Evolutionary conservation across 2,797 vertebrate species (phyloP).

Genomic region (Sebastes matsubarae): DNA sequence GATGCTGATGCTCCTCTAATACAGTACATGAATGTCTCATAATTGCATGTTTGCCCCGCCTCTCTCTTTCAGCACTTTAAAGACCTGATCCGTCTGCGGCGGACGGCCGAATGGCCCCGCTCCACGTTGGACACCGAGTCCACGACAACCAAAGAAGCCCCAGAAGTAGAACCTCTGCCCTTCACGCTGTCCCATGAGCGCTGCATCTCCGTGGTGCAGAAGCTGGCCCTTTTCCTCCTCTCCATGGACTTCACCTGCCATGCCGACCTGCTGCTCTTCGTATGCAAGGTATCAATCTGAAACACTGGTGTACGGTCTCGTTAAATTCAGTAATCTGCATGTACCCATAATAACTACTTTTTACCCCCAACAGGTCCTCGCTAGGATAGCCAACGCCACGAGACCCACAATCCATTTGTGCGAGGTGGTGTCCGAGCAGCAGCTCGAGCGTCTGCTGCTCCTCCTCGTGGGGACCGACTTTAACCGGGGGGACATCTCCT

Average conservation of each 20-base stretch:
- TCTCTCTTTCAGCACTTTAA: conserved; percentile 91
- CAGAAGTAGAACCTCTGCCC: conserved; percentile 95
- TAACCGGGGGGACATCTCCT: conserved; percentile 97
- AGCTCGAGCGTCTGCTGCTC: conserved; percentile 94
- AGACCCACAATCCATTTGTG: conserved; percentile 97
- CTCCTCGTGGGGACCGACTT: conserved; percentile 98
- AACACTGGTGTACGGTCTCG: neutral
- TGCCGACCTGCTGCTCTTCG: conserved; percentile 96
- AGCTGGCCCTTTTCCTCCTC: conserved; percentile 95
- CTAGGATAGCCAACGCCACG: conserved; percentile 96
- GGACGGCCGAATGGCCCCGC: conserved; percentile 97
- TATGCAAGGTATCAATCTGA: conserved; percentile 90
- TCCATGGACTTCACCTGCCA: conserved; percentile 99
- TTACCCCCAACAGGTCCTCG: conserved; percentile 86
- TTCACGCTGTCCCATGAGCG: conserved; percentile 97
- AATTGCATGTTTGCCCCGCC: neutral
- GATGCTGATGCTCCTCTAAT: neutral
- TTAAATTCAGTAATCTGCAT: too few relatives aligned
- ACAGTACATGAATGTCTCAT: neutral
- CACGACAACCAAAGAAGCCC: conserved; percentile 90
- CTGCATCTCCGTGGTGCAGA: conserved; percentile 98
- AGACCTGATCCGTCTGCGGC: conserved; percentile 95
- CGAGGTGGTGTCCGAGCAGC: conserved; percentile 95
- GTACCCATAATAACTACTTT: too few relatives aligned
- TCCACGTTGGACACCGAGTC: conserved; percentile 94